A percentile compares a stretch with the other conserved stretches of the same genome.
Conservation (phyloP, 2,888 invertebrate genomes). For the Polyploca ridens region DNA sequence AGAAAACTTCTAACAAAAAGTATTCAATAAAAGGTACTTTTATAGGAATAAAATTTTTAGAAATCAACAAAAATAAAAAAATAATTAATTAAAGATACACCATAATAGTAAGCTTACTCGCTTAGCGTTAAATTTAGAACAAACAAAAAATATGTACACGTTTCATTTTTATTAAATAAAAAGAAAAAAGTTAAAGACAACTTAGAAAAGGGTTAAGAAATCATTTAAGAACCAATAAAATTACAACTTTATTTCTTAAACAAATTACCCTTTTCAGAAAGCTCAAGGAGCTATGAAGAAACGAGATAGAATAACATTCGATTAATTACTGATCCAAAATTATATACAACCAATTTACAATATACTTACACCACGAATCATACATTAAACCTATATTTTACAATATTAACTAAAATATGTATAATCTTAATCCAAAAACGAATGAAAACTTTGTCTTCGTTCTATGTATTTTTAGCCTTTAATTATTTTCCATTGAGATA, state of each 20-base stretch:
- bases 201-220: conserved; percentile 16
- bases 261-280: conserved; percentile 17
- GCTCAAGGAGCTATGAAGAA: conserved; percentile 40
- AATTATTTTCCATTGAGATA: conserved; percentile 36
- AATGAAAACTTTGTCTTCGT: conserved; percentile 35
- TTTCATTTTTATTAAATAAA: conserved; percentile 46
- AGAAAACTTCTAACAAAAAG: conserved; percentile 66
- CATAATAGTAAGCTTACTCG: conserved; percentile 57
- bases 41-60: conserved; percentile 81
- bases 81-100: conserved; percentile 50
- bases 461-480: conserved; percentile 32
- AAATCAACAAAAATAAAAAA: conserved; percentile 69
- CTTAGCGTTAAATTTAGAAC: conserved; percentile 63
- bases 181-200: conserved; percentile 32
- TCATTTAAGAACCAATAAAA: conserved; percentile 15
- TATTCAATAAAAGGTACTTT: conserved; percentile 68
- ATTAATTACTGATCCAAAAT: conserved; percentile 55
- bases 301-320: conserved; percentile 33
- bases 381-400: conserved; percentile 44
- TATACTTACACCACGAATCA: conserved; percentile 43
- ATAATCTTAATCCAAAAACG: conserved; percentile 38
- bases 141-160: conserved; percentile 54
- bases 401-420: conserved; percentile 36
- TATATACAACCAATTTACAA: conserved; percentile 83
- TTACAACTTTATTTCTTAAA: not conserved